Evolutionary conservation across 2,113 vertebrate genomes (phyloP).

Genomic region (Pteropus alecto): DNA sequence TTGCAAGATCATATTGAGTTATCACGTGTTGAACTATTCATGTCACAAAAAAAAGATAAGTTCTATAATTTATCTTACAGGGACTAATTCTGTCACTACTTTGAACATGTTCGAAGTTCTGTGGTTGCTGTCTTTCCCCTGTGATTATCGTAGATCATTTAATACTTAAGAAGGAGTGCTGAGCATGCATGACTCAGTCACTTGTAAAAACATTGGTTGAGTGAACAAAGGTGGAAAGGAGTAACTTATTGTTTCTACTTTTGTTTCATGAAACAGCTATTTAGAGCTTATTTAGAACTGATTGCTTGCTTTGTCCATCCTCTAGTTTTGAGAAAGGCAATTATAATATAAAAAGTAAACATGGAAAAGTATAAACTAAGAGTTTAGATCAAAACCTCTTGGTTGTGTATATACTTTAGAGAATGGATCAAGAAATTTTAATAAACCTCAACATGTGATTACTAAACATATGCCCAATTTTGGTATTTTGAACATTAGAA

Average conservation of each 20-base stretch:
- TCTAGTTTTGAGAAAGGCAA: conserved; percentile 20
- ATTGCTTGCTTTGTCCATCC: neutral
- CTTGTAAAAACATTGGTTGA: neutral
- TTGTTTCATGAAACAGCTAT: neutral
- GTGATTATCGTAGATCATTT: neutral
- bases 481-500: neutral
- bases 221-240: neutral
- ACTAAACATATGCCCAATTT: neutral
- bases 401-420: neutral
- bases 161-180: neutral
- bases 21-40: neutral
- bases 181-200: neutral
- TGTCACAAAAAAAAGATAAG: neutral
- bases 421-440: neutral
- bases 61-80: neutral
- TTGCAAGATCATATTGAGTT: neutral
- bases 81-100: neutral
- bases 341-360: neutral
- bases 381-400: conserved; percentile 5
- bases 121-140: neutral
- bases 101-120: neutral
- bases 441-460: neutral
- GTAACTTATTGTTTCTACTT: neutral
- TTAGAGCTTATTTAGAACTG: conserved; percentile 1
- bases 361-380: neutral